Conservation (phyloP, 2,113 vertebrate species). For the Dicerorhinus sumatrensis region DNA sequence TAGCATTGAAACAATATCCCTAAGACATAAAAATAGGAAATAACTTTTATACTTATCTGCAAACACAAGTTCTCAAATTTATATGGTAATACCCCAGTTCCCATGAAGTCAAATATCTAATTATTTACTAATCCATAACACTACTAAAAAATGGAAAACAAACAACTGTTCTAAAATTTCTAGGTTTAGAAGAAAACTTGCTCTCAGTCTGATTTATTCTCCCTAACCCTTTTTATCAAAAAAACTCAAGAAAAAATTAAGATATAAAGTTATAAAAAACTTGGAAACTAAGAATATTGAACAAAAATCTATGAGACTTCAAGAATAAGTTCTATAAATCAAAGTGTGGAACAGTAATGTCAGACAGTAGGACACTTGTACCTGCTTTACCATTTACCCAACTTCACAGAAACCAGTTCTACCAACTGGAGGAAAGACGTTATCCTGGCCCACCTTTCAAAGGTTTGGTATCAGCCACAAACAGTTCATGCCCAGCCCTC, state of each 20-base stretch:
- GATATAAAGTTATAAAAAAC: not conserved
- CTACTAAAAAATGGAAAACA: not conserved
- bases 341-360: constrained; percentile 11
- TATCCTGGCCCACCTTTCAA: not conserved
- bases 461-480: not conserved
- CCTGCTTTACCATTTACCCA: not conserved
- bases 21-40: constrained; percentile 28
- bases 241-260: not conserved
- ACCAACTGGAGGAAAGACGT: not conserved
- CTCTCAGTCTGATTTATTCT: constrained; percentile 36
- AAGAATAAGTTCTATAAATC: constrained; percentile 48
- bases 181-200: constrained; percentile 33
- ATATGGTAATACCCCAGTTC: not conserved
- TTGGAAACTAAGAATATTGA: constrained; percentile 29
- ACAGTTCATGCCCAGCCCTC: not conserved
- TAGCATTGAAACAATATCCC: constrained; percentile 42
- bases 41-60: not conserved
- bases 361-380: not conserved
- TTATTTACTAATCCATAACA: constrained; percentile 27
- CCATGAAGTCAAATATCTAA: constrained; percentile 25
- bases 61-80: not conserved
- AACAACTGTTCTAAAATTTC: constrained; percentile 30
- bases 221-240: not conserved
- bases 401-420: not conserved
- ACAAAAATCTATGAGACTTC: not conserved